Evolutionary conservation across 2,797 vertebrate genomes (phyloP), one percentile per base, ranked within the genome.

Genomic region (Arnoldichthys spilopterus): DNA sequence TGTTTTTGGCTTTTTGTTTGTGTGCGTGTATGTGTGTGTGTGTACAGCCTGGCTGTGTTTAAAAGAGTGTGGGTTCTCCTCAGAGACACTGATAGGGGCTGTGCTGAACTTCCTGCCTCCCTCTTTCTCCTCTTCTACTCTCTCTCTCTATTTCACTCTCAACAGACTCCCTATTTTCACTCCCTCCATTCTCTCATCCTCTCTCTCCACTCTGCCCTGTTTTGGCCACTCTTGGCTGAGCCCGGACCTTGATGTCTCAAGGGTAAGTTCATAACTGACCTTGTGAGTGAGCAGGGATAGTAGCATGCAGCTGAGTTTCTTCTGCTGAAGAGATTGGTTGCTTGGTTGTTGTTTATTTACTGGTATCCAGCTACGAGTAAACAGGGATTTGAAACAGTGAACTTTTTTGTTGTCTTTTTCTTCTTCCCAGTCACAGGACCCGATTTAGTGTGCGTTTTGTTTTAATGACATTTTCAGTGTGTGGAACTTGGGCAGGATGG

Each of bases 41-140:
- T 82, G 78, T 71, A 63, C 74, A 56, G 26, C 74, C 63, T 79
- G 70, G 77, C 74, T 67, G 67, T 78, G 70, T 84, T 82, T 83
- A 76, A 72, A 84, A 71, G 63, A 73, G 78, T 47, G 77, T 70
- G 59, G 59, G 62, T 75, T 86, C 54, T 85, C 90, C 87, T 86
- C 84, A 15, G 87, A 88, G 90, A 89, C 85, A 68, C 80, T 62
- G 83, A 84, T 87, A 87, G 86, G 88, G 77, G 83, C 85, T 24
- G 87, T 56, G 63, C 63, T 82, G 72, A 72, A 77, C 64, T 83
- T 82, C 78, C 79, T 82, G 77, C 70, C 83, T 73, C 69, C 72
- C 59, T 82, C 82, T 66, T 73, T 77, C 67, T 62, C 15, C 32
- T 43, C 61, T 73, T 84, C 75, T 28, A 63, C 53, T 67, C 28